Evolutionary conservation across 2,113 vertebrate genomes (phyloP).

Genomic region (Mus spicilegus): DNA sequence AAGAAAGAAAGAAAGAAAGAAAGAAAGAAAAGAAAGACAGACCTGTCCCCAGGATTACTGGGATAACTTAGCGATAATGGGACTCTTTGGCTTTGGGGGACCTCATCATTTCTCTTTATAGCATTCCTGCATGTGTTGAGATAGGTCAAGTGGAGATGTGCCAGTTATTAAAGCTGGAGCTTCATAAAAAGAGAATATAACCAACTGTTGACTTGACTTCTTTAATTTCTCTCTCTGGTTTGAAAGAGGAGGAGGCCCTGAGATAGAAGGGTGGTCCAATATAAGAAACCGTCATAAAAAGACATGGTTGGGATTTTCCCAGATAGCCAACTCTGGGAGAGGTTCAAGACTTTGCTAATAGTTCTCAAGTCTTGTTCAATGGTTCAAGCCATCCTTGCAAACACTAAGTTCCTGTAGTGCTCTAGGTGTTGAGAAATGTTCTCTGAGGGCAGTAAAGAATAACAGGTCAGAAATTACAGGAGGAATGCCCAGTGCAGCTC

Average conservation of each 20-base stretch:
- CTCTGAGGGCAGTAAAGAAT: not conserved
- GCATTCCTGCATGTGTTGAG: not conserved
- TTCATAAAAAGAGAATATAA: not conserved
- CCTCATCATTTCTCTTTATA: not conserved
- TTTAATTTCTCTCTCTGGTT: not conserved
- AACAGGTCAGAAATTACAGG: not conserved
- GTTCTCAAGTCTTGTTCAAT: not conserved
- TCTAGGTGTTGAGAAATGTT: not conserved
- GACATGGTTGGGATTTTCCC: not conserved
- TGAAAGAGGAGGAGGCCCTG: not conserved
- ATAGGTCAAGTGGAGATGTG: not conserved
- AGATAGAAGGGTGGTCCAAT: not conserved
- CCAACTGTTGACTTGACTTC: not conserved
- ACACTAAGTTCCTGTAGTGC: fast-evolving
- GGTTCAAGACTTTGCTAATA: not conserved
- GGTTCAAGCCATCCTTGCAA: not conserved
- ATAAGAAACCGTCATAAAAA: not conserved
- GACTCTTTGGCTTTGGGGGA: not conserved
- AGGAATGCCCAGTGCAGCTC: not conserved
- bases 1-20: too few relatives aligned
- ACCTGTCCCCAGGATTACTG: not conserved
- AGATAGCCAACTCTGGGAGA: not conserved
- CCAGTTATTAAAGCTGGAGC: not conserved
- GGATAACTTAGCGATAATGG: not conserved
- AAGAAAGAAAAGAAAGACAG: too few relatives aligned